These are phyloP conservation scores for Hypomecis punctinalis DNA, from an alignment of 2,888 invertebrate species.

Conservation along the genomic window DNA sequence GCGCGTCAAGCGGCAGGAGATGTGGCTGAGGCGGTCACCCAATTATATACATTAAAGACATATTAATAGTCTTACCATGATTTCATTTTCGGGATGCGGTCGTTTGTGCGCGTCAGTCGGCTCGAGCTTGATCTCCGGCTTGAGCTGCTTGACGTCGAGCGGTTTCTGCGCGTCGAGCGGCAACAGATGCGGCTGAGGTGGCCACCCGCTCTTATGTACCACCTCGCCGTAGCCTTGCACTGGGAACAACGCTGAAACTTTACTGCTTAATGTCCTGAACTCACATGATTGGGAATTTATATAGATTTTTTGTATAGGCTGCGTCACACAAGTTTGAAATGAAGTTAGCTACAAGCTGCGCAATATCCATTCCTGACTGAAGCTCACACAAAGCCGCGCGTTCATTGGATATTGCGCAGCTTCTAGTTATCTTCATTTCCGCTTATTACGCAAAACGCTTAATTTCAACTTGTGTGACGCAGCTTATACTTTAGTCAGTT, in stretches of 20 bases:
- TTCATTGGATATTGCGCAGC: too few species aligned
- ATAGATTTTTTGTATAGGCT: too few species aligned
- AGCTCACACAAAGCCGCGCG: too few species aligned
- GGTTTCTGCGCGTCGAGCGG: conserved; percentile 76
- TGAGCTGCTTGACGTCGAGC: conserved; percentile 74
- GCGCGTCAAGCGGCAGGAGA: conserved; percentile 41
- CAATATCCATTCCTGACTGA: too few species aligned
- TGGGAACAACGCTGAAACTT: conserved; percentile 45
- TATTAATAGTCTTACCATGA: conserved; percentile 63
- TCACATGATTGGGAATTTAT: background rate
- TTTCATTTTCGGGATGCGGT: conserved; percentile 72
- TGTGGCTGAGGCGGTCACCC: too few species aligned
- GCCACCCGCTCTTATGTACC: conserved; percentile 77
- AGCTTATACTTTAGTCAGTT: too few species aligned
- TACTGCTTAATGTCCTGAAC: conserved; percentile 12
- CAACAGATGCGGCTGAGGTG: conserved; percentile 75
- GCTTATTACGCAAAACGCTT: too few species aligned
- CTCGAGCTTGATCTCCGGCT: conserved; percentile 79
- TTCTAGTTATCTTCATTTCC: too few species aligned
- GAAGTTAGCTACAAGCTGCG: too few species aligned
- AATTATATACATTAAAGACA: background rate
- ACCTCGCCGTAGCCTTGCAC: conserved; percentile 78
- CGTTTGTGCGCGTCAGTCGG: conserved; percentile 75
- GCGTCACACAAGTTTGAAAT: too few species aligned
- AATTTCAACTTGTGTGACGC: too few species aligned